phyloP scores from a whole-genome alignment of 2,797 vertebrate genomes.

The Aplochiton taeniatus region DNA sequence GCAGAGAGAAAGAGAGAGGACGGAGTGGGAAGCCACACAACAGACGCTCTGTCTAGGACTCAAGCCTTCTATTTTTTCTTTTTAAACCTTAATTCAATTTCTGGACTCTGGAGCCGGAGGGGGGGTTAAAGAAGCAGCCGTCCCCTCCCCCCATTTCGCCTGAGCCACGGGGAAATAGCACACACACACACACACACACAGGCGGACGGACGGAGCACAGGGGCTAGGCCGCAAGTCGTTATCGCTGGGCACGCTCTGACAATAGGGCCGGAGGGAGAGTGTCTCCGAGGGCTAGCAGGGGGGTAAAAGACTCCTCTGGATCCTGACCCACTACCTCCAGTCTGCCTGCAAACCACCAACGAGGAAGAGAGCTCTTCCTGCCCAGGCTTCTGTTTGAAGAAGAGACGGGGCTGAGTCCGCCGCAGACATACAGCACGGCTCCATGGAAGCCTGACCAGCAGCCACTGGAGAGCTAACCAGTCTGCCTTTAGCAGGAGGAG shows the following conservation, averaged over 20 bases:
- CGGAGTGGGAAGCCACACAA: constrained; percentile 36
- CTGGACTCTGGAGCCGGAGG: constrained; percentile 47
- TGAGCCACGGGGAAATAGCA: constrained; percentile 47
- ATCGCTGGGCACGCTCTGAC: constrained; percentile 68
- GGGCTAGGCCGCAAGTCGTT: constrained; percentile 70
- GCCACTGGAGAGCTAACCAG: not conserved
- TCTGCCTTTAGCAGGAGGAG: not conserved
- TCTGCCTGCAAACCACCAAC: constrained; percentile 37
- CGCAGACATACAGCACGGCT: no score
- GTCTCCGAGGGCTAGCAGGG: not conserved
- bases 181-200: constrained; percentile 25
- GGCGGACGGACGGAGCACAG: constrained; percentile 46
- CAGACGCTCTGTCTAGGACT: constrained; percentile 36
- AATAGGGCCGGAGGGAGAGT: constrained; percentile 57
- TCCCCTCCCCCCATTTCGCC: constrained; percentile 47
- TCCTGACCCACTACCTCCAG: constrained; percentile 14
- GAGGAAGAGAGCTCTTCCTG: constrained; percentile 59
- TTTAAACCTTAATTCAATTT: constrained; percentile 60
- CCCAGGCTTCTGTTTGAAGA: constrained; percentile 19
- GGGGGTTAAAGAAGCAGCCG: constrained; percentile 40
- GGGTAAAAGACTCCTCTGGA: not conserved
- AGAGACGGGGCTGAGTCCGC: not conserved
- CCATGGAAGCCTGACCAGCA: not conserved
- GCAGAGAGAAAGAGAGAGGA: constrained; percentile 41
- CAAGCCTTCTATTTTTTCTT: constrained; percentile 38